A percentile compares a stretch with the other conserved stretches of the same genome.
Conservation (phyloP, 1,140 invertebrate genomes). For the Orchesella cincta region DNA sequence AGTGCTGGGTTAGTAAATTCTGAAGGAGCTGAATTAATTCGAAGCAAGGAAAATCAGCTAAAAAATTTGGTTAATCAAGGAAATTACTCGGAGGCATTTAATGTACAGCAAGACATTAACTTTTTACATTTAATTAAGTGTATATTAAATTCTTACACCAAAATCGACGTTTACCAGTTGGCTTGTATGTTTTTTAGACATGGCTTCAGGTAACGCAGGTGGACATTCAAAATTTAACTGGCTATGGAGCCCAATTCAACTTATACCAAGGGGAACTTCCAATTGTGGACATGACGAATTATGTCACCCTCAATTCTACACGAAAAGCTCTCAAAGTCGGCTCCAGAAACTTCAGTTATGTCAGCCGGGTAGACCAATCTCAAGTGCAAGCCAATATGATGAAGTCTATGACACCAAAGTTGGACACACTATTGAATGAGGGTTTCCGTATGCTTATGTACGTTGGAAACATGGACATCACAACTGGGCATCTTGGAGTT, state of each 20-base stretch:
- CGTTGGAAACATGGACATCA: constrained; percentile 24
- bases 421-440: not conserved
- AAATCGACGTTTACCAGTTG: not conserved
- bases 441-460: not conserved
- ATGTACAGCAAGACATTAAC: not conserved
- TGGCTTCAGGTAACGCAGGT: not conserved
- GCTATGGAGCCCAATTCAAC: not conserved
- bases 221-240: not conserved
- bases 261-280: not conserved
- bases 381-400: not conserved
- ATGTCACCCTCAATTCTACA: no score
- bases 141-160: not conserved
- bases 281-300: not conserved
- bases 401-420: not conserved
- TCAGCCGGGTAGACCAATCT: not conserved
- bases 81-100: not conserved
- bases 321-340: not conserved
- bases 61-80: not conserved
- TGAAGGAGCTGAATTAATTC: not conserved
- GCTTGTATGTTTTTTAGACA: not conserved
- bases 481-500: constrained; percentile 5
- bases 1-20: not conserved
- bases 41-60: not conserved
- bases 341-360: not conserved
- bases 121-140: no score